Evolutionary conservation across 2,797 vertebrate species (phyloP), one percentile per base, ranked within the genome.

Genomic region (Lutjanus campechanus): DNA sequence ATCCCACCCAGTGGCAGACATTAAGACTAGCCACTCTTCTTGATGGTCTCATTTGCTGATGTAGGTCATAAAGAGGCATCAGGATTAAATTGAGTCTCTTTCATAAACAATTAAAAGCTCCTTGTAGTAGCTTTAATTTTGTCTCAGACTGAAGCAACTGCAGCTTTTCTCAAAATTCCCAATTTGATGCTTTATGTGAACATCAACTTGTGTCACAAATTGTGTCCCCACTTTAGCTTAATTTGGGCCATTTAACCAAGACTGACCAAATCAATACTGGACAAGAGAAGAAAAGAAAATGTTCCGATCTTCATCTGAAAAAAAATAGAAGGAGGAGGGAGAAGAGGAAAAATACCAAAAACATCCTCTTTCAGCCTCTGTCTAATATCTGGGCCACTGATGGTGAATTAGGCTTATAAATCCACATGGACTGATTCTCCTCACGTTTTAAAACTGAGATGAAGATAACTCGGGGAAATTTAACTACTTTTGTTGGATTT

Each of bases 311-410:
- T 47, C 25, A 20, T 67, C 19, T 58, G 20, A 60, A 54, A 25
- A 12, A 10, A 49, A 61, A n/a, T n/a, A 19, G 11, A 49, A 55
- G 10, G 49, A 25, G 46, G 19, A 16, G 20, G 20, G 29, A 46
- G 13, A 1, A 19, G 41, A 40, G 20, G 55, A 19, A 15, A 15
- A 51, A 68, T 20, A 56, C 4, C 51, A 61, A 17, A 6, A 70
- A 67, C 8, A 7, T 59, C 22, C 17, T 12, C 8, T 2, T 55
- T 10, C 63, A 22, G 55, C 16, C 11, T 50, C 13, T 40, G 29
- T 15, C 22, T 73, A 22, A 56, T 60, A 50, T 66, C 6, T 49
- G 49, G 36, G 41, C 53, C 76, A 36, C 44, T 71, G 61, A 10
- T 68, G 51, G 25, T n/a, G 51, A 51, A 66, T n/a, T 36, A 11